Evolutionary conservation across 2,113 vertebrate species (phyloP).

Genomic region (Herpetotheres cachinnans): DNA sequence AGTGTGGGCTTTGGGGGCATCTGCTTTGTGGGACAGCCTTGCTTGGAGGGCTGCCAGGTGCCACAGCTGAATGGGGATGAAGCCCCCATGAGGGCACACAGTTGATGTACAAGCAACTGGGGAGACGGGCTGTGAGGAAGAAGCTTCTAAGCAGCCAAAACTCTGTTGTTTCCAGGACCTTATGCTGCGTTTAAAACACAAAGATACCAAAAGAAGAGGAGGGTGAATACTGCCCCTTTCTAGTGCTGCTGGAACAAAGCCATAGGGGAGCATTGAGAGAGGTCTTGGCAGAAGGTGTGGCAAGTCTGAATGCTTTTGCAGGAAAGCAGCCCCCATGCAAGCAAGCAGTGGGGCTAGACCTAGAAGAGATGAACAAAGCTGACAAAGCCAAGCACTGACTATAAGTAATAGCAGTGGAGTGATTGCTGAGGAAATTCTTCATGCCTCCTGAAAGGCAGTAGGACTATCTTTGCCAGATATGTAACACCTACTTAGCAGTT

Average conservation of each 20-base stretch:
- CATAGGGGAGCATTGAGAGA: background rate
- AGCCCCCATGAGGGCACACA: accelerated
- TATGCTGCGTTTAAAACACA: background rate
- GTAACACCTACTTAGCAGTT: background rate
- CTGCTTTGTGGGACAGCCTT: background rate
- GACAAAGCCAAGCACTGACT: background rate
- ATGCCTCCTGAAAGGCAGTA: background rate
- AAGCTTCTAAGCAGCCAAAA: background rate
- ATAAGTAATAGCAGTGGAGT: accelerated
- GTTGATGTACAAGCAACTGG: background rate
- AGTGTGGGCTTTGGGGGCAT: background rate
- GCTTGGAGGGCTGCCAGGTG: background rate
- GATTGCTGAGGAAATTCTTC: background rate
- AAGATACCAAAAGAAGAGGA: background rate
- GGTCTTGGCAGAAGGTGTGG: background rate
- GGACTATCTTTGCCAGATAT: background rate
- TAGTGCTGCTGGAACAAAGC: background rate
- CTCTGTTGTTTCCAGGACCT: background rate
- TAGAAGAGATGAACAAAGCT: background rate
- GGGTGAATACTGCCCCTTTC: background rate
- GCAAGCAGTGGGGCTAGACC: accelerated
- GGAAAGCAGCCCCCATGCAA: background rate
- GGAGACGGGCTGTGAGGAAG: background rate
- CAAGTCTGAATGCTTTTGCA: background rate
- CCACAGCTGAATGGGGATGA: background rate